Conservation (phyloP, 1,140 invertebrate species). For the Zaprionus inermis region DNA sequence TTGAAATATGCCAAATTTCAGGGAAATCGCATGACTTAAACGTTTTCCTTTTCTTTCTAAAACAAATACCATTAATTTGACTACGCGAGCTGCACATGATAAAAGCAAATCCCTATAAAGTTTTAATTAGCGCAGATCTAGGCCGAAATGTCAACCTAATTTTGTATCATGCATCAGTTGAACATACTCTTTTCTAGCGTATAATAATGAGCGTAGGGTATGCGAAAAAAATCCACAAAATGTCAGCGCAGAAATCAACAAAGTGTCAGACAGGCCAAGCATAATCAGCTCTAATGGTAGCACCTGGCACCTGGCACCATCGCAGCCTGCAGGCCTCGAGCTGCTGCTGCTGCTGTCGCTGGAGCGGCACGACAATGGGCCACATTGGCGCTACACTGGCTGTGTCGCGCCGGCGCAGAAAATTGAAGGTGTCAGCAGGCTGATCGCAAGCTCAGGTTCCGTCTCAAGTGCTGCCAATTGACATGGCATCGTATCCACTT, state of each 20-base stretch:
- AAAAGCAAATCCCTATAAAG: not conserved
- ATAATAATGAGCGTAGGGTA: no score
- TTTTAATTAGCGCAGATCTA: not conserved
- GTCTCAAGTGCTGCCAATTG: constrained; percentile 25
- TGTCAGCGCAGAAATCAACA: constrained; percentile 67
- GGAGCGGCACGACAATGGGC: not conserved
- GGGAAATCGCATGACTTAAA: not conserved
- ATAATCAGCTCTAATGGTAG: constrained; percentile 64
- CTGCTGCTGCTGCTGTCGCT: not conserved
- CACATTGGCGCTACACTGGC: constrained; percentile 1
- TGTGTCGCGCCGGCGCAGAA: constrained; percentile 28
- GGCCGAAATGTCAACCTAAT: no score
- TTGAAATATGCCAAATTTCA: not conserved
- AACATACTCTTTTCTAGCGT: no score
- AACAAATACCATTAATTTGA: not conserved
- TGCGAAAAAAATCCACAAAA: constrained; percentile 56
- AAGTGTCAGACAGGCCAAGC: constrained; percentile 52
- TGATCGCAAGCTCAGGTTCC: constrained; percentile 45
- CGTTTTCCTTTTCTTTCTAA: not conserved
- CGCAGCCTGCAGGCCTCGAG: not conserved
- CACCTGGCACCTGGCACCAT: constrained; percentile 25
- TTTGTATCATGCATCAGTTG: no score
- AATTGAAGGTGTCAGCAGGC: constrained; percentile 72
- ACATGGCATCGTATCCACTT: not conserved
- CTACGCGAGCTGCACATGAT: no score